Evolutionary conservation across 2,888 invertebrate genomes (phyloP), one percentile per base, ranked within the genome.

Genomic region (Synanthedon formicaeformis): DNA sequence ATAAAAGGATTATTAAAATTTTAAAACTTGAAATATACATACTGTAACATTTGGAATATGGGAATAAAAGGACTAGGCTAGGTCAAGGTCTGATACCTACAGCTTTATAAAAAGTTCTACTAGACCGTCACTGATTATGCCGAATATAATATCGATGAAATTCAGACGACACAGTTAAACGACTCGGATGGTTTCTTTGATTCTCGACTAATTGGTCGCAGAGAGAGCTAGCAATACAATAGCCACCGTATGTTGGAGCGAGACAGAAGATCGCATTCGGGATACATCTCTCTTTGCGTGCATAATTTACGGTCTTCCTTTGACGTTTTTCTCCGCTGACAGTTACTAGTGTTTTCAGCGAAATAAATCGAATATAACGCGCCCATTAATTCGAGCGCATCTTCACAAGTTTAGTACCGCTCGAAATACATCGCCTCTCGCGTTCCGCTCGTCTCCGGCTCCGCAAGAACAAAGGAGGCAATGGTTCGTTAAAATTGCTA

Each of bases 261-360:
- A 65, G 73, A 74, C 55, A 59, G 59, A 57, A 50, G 53, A 54
- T 56, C 58, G 61, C 62, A 66, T 73, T 78, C 80, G 81, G 81
- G 79, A 78, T 75, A 74, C 79, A 81, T 85, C 81, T 83, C 82
- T 81, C 81, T 79, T 78, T 77, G 69, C 71, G 59, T 60, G 63
- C 58, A 56, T 75, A 71, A 78, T 78, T 78, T 78, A 78, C 63
- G 66, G 67, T 53, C 57, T 59, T 53, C 60, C 71, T 65, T 62
- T 65, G 59, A 60, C 58, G 57, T 56, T 59, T 34, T 34, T 54
- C 59, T 51, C 61, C 69, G 71, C 63, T 73, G 71, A 74, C 74
- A 74, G 71, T 73, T 77, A 75, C 66, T 72, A 63, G 71, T 73
- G 74, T 74, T 72, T 75, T 75, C 73, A 66, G 65, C 67, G 81